A percentile compares a stretch with the other conserved stretches of the same genome.
Evolutionary conservation across 2,113 vertebrate species (phyloP).

Genomic region (Eonycteris spelaea): DNA sequence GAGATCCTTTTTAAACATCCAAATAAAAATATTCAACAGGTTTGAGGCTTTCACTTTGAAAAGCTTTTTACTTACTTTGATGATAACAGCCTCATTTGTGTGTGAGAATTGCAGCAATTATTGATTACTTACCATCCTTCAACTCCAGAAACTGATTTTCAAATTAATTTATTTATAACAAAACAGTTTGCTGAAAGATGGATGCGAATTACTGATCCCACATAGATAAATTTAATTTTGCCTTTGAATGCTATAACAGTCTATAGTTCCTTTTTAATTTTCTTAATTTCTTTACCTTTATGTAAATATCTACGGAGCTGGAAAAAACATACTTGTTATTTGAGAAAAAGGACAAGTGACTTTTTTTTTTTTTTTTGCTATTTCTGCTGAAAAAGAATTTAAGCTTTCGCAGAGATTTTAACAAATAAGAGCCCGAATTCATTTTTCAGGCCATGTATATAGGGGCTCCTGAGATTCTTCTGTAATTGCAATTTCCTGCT

Average conservation of each 20-base stretch:
- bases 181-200: background rate
- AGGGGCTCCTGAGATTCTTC: background rate
- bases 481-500: background rate
- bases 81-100: conserved; percentile 12
- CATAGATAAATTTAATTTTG: background rate
- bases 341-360: background rate
- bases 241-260: background rate
- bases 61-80: conserved; percentile 33
- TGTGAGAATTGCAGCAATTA: background rate
- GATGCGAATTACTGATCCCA: background rate
- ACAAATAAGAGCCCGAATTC: background rate
- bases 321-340: background rate
- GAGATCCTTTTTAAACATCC: background rate
- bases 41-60: background rate
- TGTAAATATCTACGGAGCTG: background rate
- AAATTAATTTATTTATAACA: conserved; percentile 53
- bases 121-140: conserved; percentile 19
- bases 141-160: conserved; percentile 39
- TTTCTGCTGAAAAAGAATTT: background rate
- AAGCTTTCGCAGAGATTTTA: background rate
- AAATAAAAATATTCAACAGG: conserved; percentile 13
- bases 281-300: background rate
- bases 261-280: background rate
- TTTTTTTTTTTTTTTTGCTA: background rate
- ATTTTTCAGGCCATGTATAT: background rate